Evolutionary conservation across 2,113 vertebrate genomes (phyloP), one percentile per base, ranked within the genome.

Genomic region (Cebus imitator): DNA sequence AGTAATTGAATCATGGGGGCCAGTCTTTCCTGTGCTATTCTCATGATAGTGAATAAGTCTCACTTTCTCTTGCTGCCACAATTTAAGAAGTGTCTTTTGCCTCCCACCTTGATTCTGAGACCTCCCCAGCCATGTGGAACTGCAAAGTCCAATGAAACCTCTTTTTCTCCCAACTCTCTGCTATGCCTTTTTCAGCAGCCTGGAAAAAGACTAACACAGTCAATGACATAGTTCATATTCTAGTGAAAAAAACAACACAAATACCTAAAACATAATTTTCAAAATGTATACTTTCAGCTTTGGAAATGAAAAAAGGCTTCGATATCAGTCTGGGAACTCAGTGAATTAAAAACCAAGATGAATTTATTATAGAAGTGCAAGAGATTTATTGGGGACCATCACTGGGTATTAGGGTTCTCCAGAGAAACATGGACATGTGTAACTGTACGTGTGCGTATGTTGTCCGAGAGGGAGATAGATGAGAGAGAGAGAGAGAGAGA

Each of bases 331-430:
- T 95, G 16, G 35, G 25, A 84, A 5, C 6, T 72, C 21, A 55
- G 5, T 64, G 58, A 78, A 94, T 9, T 66, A 76, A 97, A 89
- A 61, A 81, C 3, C 25, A 78, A 68, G 45, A 55, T 30, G 8
- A 23, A 89, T 25, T 87, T 70, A 64, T 64, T 30, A 30, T 30
- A 48, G 55, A 88, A 73, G 1, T 58, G 0, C 21, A 80, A 91
- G 6, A 68, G 43, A 61, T 64, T 32, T 76, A 40, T 5, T 37
- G 17, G 7, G 2, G 1, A 66, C 40, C 43, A 61, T 6, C 21
- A 3, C 1, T 12, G 0, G 43, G n/a, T 35, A 18, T 48, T 14
- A 92, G 27, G 13, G 6, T 58, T 75, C 13, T 72, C 13, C 11
- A 91, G 20, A 68, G 61, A 95, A 70, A 45, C 3, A 48, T 0